These are phyloP conservation scores for Linnaemya vulpina DNA, from an alignment of 2,888 invertebrate genomes.

Conservation along the genomic window DNA sequence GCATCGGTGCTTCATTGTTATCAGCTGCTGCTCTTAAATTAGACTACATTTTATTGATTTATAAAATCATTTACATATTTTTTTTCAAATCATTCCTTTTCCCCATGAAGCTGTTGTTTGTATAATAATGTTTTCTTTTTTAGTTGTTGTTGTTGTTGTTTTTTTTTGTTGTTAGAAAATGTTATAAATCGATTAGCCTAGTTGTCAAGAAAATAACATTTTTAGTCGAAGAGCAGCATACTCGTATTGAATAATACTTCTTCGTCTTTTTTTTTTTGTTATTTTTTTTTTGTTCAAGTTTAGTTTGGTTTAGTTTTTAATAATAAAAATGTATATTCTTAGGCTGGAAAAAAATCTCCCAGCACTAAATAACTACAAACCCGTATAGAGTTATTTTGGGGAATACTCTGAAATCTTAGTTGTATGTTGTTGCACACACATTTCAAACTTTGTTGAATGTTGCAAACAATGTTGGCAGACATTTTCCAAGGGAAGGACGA, in stretches of 20 bases:
- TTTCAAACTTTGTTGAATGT: constrained; percentile 32
- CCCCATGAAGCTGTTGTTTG: constrained; percentile 23
- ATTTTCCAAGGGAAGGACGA: constrained; percentile 35
- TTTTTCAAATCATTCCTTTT: constrained; percentile 20
- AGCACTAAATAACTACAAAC: constrained; percentile 46
- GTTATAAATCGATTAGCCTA: constrained; percentile 75
- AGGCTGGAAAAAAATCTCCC: constrained; percentile 44
- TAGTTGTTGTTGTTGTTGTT: neutral
- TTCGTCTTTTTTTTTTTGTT: constrained; percentile 40
- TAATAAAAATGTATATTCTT: constrained; percentile 8
- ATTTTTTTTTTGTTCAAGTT: constrained; percentile 18
- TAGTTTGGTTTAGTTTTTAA: constrained; percentile 48
- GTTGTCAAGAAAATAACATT: constrained; percentile 73
- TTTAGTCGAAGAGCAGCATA: constrained; percentile 53
- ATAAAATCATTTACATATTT: constrained; percentile 31
- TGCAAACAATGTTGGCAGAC: constrained; percentile 11
- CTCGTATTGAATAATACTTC: constrained; percentile 59
- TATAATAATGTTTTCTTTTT: constrained; percentile 12
- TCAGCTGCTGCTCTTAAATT: neutral
- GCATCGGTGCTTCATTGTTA: constrained; percentile 1
- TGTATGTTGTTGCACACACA: constrained; percentile 1
- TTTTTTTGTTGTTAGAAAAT: constrained; percentile 28
- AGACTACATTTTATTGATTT: constrained; percentile 48
- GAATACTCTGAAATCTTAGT: constrained; percentile 21
- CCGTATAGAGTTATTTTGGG: constrained; percentile 36